Base-by-base conservation (phyloP, 2,797 vertebrate species). In the Falco peregrinus region DNA sequence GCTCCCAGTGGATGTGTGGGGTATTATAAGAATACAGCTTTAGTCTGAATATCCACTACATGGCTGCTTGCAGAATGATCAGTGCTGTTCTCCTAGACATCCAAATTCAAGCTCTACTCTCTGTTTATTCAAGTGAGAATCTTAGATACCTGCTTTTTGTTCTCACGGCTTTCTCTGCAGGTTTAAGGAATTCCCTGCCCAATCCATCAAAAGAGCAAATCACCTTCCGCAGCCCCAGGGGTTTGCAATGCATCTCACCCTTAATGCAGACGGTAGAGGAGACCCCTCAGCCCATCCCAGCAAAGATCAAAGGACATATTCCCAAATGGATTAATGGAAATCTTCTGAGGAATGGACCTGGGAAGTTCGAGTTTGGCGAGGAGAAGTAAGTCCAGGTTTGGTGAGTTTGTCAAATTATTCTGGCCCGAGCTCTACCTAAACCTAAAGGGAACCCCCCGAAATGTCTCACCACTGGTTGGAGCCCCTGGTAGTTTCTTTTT, bases 331-430 rank as follows among this genome's bases (percentile, higher is more conserved):
- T 99, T 88, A 94, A 92, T 35, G 99, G 99, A 45, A 98, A 84
- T 48, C 93, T 99, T 9, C 98, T 99, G 75, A 98, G 99, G 67
- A 99, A 99, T 11, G 99, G 99, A 25, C 99, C 99, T 0, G 99
- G 99, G 59, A 99, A 98, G 97, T 99, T 99, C 65, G 99, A 99
- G 90, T 99, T 99, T 97, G 99, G 99, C 43, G 97, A 99, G 76
- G 98, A 99, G 47, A 98, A 97, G 99, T 99, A 97, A 98, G 98
- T 35, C 25, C 43, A 63, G 68, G 85, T 83, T 70, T 93, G 68
- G 31, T 33, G 35, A 54, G 20, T 77, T 45, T 61, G 45, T 56
- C 13, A 28, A 25, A 37, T 48, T 6, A 16, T 39, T 75, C 29
- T 74, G 37, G 28, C 2, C 51, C 12, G 14, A 50, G 14, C 29